Evolutionary conservation across 2,888 invertebrate genomes (phyloP).

Genomic region (Drosophila subquinaria): DNA sequence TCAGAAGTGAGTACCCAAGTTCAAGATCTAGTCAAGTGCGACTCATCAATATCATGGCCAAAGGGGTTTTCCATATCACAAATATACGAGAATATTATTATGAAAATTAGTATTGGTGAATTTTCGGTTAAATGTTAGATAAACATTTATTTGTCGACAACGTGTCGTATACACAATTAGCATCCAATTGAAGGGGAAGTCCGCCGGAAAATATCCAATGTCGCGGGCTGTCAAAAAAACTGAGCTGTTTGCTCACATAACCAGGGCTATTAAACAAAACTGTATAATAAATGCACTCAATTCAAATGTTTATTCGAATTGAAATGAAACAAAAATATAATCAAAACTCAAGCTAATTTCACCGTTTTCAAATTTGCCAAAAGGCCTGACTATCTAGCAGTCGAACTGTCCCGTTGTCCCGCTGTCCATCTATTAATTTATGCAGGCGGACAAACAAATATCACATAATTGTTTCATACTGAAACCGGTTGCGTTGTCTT

Average conservation of each 20-base stretch:
- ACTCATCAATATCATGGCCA: conserved; percentile 30
- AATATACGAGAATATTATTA: conserved; percentile 32
- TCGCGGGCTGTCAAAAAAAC: conserved; percentile 20
- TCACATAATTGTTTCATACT: conserved; percentile 28
- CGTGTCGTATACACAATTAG: conserved; percentile 29
- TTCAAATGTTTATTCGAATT: conserved; percentile 33
- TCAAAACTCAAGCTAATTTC: conserved; percentile 47
- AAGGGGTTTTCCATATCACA: conserved; percentile 55
- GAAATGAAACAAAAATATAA: conserved; percentile 28
- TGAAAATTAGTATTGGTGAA: conserved; percentile 12
- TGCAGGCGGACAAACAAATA: conserved; percentile 38
- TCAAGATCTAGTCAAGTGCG: conserved; percentile 29
- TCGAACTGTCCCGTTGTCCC: not conserved
- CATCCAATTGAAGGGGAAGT: conserved; percentile 48
- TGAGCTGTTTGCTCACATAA: conserved; percentile 19
- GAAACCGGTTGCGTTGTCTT: conserved; percentile 36
- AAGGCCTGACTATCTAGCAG: not conserved
- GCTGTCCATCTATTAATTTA: conserved; percentile 33
- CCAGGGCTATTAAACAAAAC: conserved; percentile 13
- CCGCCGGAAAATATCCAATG: conserved; percentile 36
- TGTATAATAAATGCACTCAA: conserved; percentile 39
- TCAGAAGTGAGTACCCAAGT: conserved; percentile 19
- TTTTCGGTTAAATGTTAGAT: conserved; percentile 13
- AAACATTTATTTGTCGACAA: conserved; percentile 13
- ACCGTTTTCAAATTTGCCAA: conserved; percentile 30